Percentiles rank a stretch among this genome's conserved stretches.
phyloP scores from a whole-genome alignment of 64 coral and sea anemone genomes.

The Pocillopora damicornis region DNA sequence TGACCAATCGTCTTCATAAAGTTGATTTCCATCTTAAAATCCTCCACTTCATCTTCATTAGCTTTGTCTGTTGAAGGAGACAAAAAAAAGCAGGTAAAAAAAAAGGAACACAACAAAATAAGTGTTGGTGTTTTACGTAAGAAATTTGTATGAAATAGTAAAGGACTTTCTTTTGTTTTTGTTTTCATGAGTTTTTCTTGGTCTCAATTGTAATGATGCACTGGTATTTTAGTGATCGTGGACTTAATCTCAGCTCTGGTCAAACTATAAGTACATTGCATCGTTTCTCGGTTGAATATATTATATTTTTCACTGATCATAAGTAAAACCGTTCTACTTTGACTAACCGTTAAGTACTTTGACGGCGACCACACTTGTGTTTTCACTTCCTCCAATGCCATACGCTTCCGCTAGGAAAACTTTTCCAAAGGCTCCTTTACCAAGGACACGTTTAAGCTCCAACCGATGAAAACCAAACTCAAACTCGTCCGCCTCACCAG shows the following conservation, averaged over 20 bases:
- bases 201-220: no score
- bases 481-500: slow-evolving; percentile 80
- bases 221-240: no score
- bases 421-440: slow-evolving; percentile 85
- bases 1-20: slow-evolving; percentile 93
- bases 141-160: not conserved
- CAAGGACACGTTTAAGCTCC: slow-evolving; percentile 68
- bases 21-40: slow-evolving; percentile 91
- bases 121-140: not conserved
- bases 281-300: not conserved
- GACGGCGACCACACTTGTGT: slow-evolving; percentile 58
- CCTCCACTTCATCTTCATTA: slow-evolving; percentile 75
- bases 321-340: not conserved
- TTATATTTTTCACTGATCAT: not conserved
- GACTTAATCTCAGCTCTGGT: no score
- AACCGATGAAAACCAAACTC: slow-evolving; percentile 88
- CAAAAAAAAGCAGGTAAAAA: not conserved
- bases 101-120: not conserved
- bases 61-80: slow-evolving; percentile 66
- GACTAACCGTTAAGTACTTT: slow-evolving; percentile 80
- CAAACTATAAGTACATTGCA: no score
- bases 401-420: slow-evolving; percentile 83
- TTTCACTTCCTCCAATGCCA: slow-evolving; percentile 56
- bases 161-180: not conserved
- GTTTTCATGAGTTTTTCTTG: no score